Percentiles rank a stretch among this genome's conserved stretches.
These are phyloP conservation scores for Crioceris asparagi DNA, from an alignment of 2,888 invertebrate genomes.

Conservation along the genomic window DNA sequence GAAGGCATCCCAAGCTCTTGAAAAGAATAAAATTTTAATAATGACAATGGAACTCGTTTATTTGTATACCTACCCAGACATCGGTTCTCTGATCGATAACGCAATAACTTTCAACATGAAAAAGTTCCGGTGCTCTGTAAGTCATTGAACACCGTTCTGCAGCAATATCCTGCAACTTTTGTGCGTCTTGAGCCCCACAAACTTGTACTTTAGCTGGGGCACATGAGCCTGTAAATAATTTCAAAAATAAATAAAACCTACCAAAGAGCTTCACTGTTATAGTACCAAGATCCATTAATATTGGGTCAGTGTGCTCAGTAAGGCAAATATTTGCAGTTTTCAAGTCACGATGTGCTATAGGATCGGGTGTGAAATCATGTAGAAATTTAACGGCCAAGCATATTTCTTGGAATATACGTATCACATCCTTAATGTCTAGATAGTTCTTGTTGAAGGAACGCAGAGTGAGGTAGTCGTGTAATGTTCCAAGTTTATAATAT, in stretches of 20 bases:
- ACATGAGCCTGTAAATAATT: constrained; percentile 46
- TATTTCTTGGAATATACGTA: constrained; percentile 59
- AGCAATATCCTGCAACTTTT: constrained; percentile 64
- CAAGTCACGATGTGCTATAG: constrained; percentile 72
- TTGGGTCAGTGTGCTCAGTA: constrained; percentile 55
- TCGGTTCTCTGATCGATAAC: constrained; percentile 76
- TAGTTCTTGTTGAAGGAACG: constrained; percentile 47
- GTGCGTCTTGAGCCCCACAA: constrained; percentile 57
- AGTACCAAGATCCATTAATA: constrained; percentile 77
- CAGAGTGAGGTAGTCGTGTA: constrained; percentile 56
- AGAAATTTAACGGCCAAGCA: constrained; percentile 65
- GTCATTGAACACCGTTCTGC: constrained; percentile 81
- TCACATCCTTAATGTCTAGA: constrained; percentile 52
- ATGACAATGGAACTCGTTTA: too few species aligned
- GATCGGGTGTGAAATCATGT: constrained; percentile 60
- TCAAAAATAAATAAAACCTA: too few species aligned
- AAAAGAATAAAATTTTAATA: constrained; percentile 3
- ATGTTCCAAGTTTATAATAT: constrained; percentile 66
- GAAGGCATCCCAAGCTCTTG: constrained; percentile 73
- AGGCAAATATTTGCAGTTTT: constrained; percentile 79
- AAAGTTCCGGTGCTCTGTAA: constrained; percentile 79
- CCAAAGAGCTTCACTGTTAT: too few species aligned
- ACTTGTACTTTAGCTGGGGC: constrained; percentile 53
- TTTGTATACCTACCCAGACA: constrained; percentile 67
- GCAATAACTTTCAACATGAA: constrained; percentile 71